Percentiles rank a stretch among this genome's conserved stretches.
These are phyloP conservation scores for Coryphaenoides rupestris DNA, from an alignment of 2,113 vertebrate genomes.

Conservation along the genomic window DNA sequence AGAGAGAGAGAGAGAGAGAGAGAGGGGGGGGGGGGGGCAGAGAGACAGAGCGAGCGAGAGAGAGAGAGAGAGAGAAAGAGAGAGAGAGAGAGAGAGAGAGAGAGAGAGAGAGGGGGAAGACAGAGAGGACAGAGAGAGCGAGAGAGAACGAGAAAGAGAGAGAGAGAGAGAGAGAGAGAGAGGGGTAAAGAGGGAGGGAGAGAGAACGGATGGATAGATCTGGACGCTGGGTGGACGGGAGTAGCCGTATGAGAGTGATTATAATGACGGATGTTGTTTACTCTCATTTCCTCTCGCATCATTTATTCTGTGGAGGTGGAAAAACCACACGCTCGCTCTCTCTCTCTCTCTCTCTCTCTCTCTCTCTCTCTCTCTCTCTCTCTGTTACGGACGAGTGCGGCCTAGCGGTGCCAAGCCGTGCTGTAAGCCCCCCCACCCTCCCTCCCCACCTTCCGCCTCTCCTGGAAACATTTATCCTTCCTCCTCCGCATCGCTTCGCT, in stretches of 20 bases:
- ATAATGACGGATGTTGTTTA: conserved; percentile 77
- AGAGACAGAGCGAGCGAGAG: too few relatives aligned
- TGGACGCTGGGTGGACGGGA: conserved; percentile 49
- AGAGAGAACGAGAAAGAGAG: background rate
- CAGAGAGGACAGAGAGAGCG: background rate
- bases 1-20: background rate
- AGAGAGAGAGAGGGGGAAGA: conserved; percentile 11
- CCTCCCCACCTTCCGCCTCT: conserved; percentile 51
- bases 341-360: conserved; percentile 62
- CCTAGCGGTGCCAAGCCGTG: conserved; percentile 44
- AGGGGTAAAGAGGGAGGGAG: conserved; percentile 2
- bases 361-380: conserved; percentile 64
- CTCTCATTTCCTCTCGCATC: conserved; percentile 73
- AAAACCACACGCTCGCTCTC: conserved; percentile 62
- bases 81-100: conserved; percentile 4
- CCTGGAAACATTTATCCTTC: conserved; percentile 56
- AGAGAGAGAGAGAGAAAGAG: conserved; percentile 6
- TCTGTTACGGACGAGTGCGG: conserved; percentile 50
- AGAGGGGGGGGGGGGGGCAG: background rate
- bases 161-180: background rate
- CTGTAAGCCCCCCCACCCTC: conserved; percentile 56
- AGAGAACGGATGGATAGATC: conserved; percentile 9
- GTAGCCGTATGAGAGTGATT: conserved; percentile 69
- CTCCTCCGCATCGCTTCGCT: conserved; percentile 15
- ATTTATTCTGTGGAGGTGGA: conserved; percentile 72